Evolutionary conservation across 2,797 vertebrate genomes (phyloP).

Genomic region (Cuculus canorus): DNA sequence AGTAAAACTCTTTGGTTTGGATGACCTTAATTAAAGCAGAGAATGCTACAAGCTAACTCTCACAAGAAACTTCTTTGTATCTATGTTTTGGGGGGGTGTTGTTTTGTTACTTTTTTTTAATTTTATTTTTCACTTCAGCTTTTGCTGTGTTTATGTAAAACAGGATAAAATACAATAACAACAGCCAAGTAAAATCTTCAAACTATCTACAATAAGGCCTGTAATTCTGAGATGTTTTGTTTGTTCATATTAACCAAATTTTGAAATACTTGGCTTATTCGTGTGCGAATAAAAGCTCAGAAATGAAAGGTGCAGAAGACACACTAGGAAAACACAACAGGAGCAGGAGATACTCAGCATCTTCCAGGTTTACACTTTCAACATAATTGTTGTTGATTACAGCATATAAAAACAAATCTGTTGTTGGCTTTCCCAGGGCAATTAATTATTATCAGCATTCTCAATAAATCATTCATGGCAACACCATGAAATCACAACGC

Average conservation of each 20-base stretch:
- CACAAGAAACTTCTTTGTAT: background rate
- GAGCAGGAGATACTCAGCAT: background rate
- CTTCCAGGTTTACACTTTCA: background rate
- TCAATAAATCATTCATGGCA: background rate
- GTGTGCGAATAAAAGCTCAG: background rate
- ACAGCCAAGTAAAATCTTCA: background rate
- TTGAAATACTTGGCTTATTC: background rate
- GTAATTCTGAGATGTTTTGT: background rate
- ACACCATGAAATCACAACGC: background rate
- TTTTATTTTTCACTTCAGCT: background rate
- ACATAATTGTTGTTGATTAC: background rate
- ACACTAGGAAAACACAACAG: background rate
- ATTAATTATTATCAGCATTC: background rate
- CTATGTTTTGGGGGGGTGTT: accelerated
- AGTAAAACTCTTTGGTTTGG: background rate
- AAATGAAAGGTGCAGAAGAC: background rate
- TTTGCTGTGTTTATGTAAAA: background rate
- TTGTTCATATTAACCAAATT: background rate
- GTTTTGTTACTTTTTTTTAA: background rate
- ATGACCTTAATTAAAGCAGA: background rate
- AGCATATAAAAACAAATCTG: background rate
- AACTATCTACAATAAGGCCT: background rate
- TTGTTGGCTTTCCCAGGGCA: background rate
- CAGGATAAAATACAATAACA: background rate
- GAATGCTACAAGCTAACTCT: background rate